Percentiles rank a stretch among this genome's conserved stretches.
phyloP scores from a whole-genome alignment of 2,797 vertebrate species.

The Cossypha polioptera region DNA sequence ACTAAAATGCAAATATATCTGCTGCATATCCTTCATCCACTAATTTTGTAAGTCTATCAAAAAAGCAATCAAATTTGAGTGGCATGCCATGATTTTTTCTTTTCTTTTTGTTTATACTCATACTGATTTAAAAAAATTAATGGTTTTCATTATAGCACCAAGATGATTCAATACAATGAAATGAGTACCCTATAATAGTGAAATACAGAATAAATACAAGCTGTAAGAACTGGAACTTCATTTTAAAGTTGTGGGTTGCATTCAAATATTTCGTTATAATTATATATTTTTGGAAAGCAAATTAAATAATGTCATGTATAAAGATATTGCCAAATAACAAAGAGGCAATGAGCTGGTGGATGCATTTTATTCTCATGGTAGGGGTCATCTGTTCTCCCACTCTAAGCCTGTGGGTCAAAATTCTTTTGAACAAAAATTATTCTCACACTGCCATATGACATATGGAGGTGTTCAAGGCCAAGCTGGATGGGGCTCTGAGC shows the following conservation, averaged over 20 bases:
- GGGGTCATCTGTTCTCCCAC: background rate
- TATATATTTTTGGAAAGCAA: background rate
- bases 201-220: conserved; percentile 15
- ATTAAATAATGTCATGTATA: background rate
- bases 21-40: background rate
- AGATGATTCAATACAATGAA: conserved; percentile 28
- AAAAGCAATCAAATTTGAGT: conserved; percentile 56
- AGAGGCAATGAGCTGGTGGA: background rate
- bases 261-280: conserved; percentile 7
- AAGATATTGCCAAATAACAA: background rate
- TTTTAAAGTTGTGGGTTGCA: background rate
- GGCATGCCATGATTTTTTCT: background rate
- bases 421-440: background rate
- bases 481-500: background rate
- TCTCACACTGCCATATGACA: background rate
- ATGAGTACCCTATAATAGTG: background rate
- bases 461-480: background rate
- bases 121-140: conserved; percentile 22
- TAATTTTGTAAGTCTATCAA: conserved; percentile 52
- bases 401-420: background rate
- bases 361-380: background rate
- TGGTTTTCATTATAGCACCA: background rate
- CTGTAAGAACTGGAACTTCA: background rate
- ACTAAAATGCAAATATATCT: conserved; percentile 32
- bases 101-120: conserved; percentile 41